phyloP scores from a whole-genome alignment of 1,140 invertebrate species.

The Sminthurides bifidus region DNA sequence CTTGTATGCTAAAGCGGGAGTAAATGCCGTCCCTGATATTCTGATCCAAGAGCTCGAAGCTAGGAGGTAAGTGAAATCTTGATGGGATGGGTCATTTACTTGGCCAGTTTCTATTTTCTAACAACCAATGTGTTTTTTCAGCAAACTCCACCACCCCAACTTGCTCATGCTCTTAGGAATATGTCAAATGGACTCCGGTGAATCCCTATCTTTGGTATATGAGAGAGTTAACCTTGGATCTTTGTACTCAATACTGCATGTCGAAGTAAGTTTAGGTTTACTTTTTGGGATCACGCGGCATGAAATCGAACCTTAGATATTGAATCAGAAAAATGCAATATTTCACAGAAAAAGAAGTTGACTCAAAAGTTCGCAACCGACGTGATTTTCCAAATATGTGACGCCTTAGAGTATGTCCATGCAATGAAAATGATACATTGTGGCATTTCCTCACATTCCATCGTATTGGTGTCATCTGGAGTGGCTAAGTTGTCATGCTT shows the following conservation, averaged over 20 bases:
- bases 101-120: not conserved
- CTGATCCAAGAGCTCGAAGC: constrained; percentile 37
- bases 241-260: constrained; percentile 36
- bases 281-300: no score
- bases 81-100: not conserved
- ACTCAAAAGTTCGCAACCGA: constrained; percentile 4
- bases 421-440: constrained; percentile 33
- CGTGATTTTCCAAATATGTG: constrained; percentile 12
- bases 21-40: constrained; percentile 35
- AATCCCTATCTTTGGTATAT: constrained; percentile 38
- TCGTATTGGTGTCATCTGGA: constrained; percentile 35
- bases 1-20: constrained; percentile 32
- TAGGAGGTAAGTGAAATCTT: constrained; percentile 24
- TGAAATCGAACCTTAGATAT: not conserved
- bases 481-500: constrained; percentile 40
- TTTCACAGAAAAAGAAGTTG: not conserved
- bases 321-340: not conserved
- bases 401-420: constrained; percentile 5
- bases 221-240: constrained; percentile 38
- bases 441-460: constrained; percentile 39
- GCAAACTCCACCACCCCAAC: constrained; percentile 36
- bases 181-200: constrained; percentile 36
- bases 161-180: constrained; percentile 39
- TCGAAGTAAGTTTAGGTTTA: constrained; percentile 8
- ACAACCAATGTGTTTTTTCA: constrained; percentile 8